Evolutionary conservation across 2,797 vertebrate species (phyloP).

Genomic region (Brachyalestes nurse): DNA sequence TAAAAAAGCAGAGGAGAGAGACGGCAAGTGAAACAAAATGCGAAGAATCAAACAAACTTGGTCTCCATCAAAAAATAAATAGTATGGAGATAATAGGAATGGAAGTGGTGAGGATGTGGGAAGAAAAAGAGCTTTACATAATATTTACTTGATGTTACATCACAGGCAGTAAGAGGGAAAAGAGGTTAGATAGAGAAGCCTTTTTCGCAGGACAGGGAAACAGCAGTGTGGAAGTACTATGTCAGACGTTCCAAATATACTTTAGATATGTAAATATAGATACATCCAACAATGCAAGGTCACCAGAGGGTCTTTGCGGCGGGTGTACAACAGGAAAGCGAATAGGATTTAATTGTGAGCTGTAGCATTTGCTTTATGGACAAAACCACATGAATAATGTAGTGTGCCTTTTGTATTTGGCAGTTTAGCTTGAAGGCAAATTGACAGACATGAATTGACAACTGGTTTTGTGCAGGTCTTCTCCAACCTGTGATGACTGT

Average conservation of each 20-base stretch:
- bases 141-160: constrained; percentile 60
- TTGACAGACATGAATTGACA: no score
- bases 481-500: neutral
- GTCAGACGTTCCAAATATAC: neutral
- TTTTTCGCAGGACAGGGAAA: constrained; percentile 61
- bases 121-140: neutral
- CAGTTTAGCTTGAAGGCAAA: neutral
- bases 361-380: neutral
- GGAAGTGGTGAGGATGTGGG: neutral
- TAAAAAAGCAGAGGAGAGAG: no score
- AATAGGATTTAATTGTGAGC: neutral
- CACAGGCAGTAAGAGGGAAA: constrained; percentile 56
- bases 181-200: constrained; percentile 55
- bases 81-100: no score
- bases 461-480: neutral
- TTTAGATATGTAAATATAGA: constrained; percentile 9
- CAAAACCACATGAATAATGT: neutral
- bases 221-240: constrained; percentile 5
- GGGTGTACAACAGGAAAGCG: constrained; percentile 4
- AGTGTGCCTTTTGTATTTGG: neutral
- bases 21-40: no score
- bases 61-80: no score
- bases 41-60: no score
- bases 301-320: neutral
- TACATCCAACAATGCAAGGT: constrained; percentile 10